Evolutionary conservation across 37 sponge, comb jelly and placozoan species (phyloP).

Genomic region (Bolinopsis microptera): DNA sequence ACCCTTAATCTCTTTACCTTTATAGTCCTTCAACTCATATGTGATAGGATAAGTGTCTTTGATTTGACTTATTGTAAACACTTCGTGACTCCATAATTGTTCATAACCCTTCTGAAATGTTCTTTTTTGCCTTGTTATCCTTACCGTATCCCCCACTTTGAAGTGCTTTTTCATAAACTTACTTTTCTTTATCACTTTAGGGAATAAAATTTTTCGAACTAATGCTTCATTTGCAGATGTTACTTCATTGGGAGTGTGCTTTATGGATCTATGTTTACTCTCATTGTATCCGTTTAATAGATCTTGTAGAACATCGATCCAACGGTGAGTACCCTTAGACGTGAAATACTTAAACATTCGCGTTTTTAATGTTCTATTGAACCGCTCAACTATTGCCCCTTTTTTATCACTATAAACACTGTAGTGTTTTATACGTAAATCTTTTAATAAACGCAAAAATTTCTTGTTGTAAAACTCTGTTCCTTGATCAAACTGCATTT

Average conservation of each 20-base stretch:
- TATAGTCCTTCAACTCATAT: neutral
- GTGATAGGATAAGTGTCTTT: neutral
- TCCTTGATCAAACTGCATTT: slow-evolving; percentile 6
- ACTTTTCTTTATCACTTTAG: neutral
- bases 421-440: neutral
- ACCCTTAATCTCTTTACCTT: neutral
- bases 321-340: neutral
- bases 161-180: neutral
- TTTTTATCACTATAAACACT: neutral
- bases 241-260: neutral
- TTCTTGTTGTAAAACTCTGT: neutral
- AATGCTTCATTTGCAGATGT: neutral
- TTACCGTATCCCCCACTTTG: neutral
- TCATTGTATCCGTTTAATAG: slow-evolving; percentile 4
- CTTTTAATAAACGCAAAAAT: neutral
- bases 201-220: neutral
- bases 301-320: neutral
- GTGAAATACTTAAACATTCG: slow-evolving; percentile 20
- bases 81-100: slow-evolving; percentile 42
- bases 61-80: neutral
- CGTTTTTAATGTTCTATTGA: slow-evolving; percentile 31
- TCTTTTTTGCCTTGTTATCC: neutral
- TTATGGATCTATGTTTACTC: slow-evolving; percentile 9
- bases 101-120: slow-evolving; percentile 17
- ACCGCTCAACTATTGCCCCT: slow-evolving; percentile 6